Evolutionary conservation across 2,113 vertebrate species (phyloP).

Genomic region (Chloropsis hardwickii): DNA sequence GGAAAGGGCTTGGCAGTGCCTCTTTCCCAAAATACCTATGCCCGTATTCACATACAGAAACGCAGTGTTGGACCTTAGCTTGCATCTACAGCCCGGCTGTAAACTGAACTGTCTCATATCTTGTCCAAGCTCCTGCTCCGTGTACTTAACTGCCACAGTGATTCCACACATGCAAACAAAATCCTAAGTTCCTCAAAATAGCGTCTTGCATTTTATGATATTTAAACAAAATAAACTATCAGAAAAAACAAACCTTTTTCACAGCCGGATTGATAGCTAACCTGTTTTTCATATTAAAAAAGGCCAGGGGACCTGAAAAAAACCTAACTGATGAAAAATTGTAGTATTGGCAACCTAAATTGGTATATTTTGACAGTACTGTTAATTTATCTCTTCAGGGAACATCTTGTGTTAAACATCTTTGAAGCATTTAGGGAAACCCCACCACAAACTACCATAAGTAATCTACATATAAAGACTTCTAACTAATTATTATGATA

Average conservation of each 20-base stretch:
- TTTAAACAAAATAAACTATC: neutral
- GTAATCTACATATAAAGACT: neutral
- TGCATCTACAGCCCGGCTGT: accelerated
- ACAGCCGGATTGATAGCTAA: accelerated
- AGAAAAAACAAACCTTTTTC: neutral
- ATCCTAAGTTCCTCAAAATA: neutral
- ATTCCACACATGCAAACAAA: accelerated
- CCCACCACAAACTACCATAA: neutral
- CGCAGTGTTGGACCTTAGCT: accelerated
- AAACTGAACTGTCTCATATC: accelerated
- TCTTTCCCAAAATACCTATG: too few relatives aligned
- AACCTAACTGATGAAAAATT: neutral
- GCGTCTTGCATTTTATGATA: accelerated
- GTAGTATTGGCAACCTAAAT: neutral
- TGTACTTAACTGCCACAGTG: accelerated
- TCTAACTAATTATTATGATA: neutral
- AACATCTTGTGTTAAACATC: neutral
- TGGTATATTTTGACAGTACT: neutral
- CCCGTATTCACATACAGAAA: accelerated
- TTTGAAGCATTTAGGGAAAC: neutral
- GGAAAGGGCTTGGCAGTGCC: accelerated
- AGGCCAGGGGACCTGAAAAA: neutral
- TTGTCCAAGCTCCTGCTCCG: neutral
- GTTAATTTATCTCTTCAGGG: neutral
- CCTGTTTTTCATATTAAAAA: neutral